Conservation (phyloP, 2,797 vertebrate species). For the Enteromius fasciolatus region DNA sequence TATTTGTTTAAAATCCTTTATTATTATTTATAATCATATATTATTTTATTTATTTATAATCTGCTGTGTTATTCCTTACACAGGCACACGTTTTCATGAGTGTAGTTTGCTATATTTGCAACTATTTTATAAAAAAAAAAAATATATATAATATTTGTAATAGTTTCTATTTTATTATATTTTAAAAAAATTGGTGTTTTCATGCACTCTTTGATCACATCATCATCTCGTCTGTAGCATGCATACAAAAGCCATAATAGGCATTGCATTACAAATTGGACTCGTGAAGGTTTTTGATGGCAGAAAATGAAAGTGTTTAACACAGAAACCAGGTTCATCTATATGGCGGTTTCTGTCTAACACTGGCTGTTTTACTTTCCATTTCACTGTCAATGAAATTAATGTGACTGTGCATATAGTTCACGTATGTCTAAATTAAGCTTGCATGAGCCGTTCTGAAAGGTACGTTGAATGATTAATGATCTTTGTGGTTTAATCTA, state of each 20-base stretch:
- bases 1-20: too few species aligned
- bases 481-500: constrained; percentile 76
- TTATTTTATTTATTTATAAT: background rate
- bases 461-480: constrained; percentile 80
- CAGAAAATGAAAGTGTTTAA: background rate
- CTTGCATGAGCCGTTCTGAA: constrained; percentile 72
- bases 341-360: background rate
- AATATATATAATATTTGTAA: too few species aligned
- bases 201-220: background rate
- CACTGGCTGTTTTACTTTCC: background rate
- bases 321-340: background rate
- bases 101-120: too few species aligned
- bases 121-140: too few species aligned
- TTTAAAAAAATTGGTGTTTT: background rate
- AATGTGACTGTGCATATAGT: background rate
- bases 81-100: background rate
- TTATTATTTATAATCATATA: background rate
- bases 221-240: background rate
- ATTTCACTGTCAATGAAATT: background rate
- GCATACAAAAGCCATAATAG: background rate
- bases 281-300: background rate
- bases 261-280: background rate
- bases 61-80: background rate
- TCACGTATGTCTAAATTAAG: constrained; percentile 52
- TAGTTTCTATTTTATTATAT: background rate